A percentile compares a stretch with the other conserved stretches of the same genome.
These are phyloP conservation scores for Crotalus adamanteus DNA, from an alignment of 2,797 vertebrate species.

Conservation along the genomic window DNA sequence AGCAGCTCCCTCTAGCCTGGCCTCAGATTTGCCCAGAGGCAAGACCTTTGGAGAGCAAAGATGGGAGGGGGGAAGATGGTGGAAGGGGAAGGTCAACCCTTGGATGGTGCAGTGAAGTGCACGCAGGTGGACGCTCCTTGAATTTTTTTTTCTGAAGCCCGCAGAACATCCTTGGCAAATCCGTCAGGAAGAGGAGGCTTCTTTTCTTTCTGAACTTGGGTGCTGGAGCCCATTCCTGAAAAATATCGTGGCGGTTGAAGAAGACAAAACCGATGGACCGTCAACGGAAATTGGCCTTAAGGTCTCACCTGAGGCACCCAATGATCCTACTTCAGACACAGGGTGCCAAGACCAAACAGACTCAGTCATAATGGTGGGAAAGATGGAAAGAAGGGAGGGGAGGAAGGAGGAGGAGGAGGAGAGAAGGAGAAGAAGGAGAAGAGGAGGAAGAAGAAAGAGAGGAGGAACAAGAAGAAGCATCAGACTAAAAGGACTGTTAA, in stretches of 20 bases:
- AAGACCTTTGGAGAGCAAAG: background rate
- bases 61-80: background rate
- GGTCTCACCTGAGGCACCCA: background rate
- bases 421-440: background rate
- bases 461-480: background rate
- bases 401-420: no score
- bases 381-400: background rate
- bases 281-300: background rate
- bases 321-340: no score
- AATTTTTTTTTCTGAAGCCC: background rate
- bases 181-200: background rate
- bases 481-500: background rate
- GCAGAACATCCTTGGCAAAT: background rate
- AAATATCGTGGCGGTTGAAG: background rate
- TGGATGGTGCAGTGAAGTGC: background rate
- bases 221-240: background rate
- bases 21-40: background rate
- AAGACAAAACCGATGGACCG: background rate
- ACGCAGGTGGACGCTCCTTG: background rate
- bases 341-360: no score
- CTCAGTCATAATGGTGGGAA: background rate
- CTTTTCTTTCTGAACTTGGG: background rate
- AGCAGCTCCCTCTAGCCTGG: background rate
- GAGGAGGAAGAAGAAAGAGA: no score
- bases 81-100: conserved; percentile 25